A percentile compares a stretch with the other conserved stretches of the same genome.
Conservation (phyloP, 2,113 vertebrate species). For the Forbesichthys papilliferus region DNA sequence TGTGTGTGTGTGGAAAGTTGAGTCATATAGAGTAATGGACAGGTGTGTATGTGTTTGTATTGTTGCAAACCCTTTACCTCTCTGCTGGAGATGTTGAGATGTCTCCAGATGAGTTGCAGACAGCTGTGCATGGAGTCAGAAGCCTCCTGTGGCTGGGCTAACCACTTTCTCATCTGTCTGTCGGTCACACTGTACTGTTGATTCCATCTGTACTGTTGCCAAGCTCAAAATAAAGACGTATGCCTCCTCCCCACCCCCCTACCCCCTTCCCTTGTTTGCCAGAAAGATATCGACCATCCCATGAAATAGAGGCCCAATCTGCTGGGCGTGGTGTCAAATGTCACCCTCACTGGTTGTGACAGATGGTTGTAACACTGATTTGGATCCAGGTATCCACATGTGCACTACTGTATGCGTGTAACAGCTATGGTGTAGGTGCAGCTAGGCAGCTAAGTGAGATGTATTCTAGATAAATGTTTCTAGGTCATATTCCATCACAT, state of each 20-base stretch:
- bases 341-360: neutral
- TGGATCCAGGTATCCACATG: conserved; percentile 73
- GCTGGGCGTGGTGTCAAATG: neutral
- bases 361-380: neutral
- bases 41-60: conserved; percentile 4
- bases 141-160: conserved; percentile 13
- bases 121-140: conserved; percentile 27
- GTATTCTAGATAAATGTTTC: neutral
- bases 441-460: neutral
- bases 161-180: conserved; percentile 37
- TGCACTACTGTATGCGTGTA: neutral
- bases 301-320: neutral
- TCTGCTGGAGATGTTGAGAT: conserved; percentile 14
- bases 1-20: neutral
- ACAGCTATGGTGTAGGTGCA: too few relatives aligned
- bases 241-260: conserved; percentile 9
- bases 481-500: neutral
- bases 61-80: neutral
- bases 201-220: neutral
- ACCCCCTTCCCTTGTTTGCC: neutral
- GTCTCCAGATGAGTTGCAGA: conserved; percentile 20
- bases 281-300: neutral
- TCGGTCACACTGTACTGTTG: conserved; percentile 4
- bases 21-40: neutral
- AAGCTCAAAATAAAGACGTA: conserved; percentile 3